Percentiles rank a stretch among this genome's conserved stretches.
Conservation (phyloP, 2,797 vertebrate genomes). For the Spinus olivaceus region DNA sequence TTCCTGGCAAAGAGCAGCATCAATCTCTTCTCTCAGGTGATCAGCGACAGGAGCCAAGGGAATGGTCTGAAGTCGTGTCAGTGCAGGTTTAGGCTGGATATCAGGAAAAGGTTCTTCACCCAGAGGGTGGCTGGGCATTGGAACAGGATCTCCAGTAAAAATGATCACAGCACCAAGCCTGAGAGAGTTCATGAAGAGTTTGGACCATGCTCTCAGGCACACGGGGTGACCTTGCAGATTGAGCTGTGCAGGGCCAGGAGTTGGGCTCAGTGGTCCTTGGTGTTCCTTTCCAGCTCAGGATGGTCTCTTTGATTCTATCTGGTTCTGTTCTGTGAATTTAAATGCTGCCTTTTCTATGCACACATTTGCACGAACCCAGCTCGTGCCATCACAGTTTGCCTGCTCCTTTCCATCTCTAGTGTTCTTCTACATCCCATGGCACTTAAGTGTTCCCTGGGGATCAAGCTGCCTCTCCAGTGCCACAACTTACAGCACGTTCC, state of each 20-base stretch:
- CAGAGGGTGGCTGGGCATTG: too few relatives aligned
- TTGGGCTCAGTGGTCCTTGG: background rate
- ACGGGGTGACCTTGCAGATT: background rate
- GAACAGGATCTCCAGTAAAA: background rate
- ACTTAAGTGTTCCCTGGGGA: background rate
- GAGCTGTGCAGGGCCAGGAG: background rate
- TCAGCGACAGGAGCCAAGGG: background rate
- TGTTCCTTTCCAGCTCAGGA: background rate
- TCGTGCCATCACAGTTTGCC: accelerated
- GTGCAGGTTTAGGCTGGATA: background rate
- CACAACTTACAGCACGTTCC: background rate
- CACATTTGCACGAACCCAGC: accelerated
- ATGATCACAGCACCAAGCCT: background rate
- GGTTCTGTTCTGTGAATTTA: background rate
- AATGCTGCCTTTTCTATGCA: background rate
- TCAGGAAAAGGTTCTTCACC: background rate
- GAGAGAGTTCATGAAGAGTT: background rate
- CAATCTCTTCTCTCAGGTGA: background rate
- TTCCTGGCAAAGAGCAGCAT: background rate
- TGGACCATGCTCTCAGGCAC: background rate
- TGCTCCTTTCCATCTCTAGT: background rate
- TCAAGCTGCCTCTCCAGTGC: background rate
- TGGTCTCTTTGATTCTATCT: background rate
- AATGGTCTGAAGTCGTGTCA: background rate
- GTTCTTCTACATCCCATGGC: background rate